Evolutionary conservation across 2,113 vertebrate species (phyloP).

Genomic region (Cairina moschata): DNA sequence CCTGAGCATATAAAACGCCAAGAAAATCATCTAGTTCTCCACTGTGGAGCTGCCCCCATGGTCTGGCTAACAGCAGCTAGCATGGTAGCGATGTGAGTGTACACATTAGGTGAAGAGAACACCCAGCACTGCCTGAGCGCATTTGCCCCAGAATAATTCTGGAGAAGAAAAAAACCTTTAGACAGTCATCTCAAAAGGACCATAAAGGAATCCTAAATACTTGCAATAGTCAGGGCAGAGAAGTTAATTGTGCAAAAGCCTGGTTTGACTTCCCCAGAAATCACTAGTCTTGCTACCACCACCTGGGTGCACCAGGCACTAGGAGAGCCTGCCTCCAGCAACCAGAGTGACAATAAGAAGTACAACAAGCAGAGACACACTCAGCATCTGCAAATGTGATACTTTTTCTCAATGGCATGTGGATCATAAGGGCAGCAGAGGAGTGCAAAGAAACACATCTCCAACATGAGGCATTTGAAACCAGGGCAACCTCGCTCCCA

Average conservation of each 20-base stretch:
- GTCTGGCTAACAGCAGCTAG: not conserved
- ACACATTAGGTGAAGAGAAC: not conserved
- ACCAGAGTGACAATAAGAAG: fast-evolving
- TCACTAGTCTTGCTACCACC: not conserved
- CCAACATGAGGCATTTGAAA: fast-evolving
- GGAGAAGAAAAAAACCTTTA: not conserved
- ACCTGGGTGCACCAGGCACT: not conserved
- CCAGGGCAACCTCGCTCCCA: fast-evolving
- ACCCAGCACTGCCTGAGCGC: not conserved
- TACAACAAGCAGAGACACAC: fast-evolving
- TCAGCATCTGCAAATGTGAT: not conserved
- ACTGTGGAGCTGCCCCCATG: not conserved
- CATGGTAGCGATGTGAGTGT: fast-evolving
- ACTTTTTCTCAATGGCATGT: not conserved
- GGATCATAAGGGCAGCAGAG: not conserved
- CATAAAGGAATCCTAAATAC: not conserved
- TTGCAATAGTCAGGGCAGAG: not conserved
- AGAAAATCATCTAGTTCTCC: not conserved
- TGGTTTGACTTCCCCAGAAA: not conserved
- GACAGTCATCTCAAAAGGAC: not conserved
- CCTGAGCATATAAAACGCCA: not conserved
- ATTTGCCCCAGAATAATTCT: not conserved
- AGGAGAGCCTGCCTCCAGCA: not conserved
- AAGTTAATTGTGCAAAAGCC: not conserved
- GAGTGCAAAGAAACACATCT: not conserved